Conservation (phyloP, 2,113 vertebrate species). For the Porphyrio hochstetteri region DNA sequence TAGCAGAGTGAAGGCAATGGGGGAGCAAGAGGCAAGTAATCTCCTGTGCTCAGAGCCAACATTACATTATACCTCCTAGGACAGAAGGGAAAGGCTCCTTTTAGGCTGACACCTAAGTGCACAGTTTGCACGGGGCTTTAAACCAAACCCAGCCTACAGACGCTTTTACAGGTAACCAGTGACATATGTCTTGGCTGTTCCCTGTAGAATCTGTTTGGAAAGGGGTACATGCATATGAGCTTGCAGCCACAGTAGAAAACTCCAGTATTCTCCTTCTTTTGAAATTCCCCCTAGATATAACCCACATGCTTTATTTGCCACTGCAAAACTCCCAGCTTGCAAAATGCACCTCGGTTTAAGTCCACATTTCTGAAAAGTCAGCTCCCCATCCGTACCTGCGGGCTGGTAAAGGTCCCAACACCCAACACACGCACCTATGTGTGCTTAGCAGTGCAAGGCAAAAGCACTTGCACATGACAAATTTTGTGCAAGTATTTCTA, state of each 20-base stretch:
- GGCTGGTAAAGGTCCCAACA: neutral
- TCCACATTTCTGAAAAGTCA: neutral
- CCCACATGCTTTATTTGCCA: neutral
- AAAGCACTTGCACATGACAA: neutral
- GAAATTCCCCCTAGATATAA: neutral
- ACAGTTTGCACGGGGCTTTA: neutral
- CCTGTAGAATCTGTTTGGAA: neutral
- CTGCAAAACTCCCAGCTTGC: neutral
- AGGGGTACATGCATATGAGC: neutral
- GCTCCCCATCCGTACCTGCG: neutral
- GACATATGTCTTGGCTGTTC: neutral
- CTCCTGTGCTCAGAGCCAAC: neutral
- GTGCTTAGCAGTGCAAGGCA: neutral
- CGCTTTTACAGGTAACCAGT: neutral
- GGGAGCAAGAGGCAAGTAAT: neutral
- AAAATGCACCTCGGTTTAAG: neutral
- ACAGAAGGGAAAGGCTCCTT: conserved; percentile 1
- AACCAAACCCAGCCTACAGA: neutral
- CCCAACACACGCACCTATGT: neutral
- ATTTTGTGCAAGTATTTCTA: neutral
- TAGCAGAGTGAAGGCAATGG: rapidly evolving
- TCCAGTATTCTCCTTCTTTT: neutral
- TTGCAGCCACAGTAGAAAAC: neutral
- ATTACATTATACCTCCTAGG: neutral
- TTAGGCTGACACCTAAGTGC: neutral